Base-by-base conservation (phyloP, 2,113 vertebrate genomes). In the Phyllostomus discolor region DNA sequence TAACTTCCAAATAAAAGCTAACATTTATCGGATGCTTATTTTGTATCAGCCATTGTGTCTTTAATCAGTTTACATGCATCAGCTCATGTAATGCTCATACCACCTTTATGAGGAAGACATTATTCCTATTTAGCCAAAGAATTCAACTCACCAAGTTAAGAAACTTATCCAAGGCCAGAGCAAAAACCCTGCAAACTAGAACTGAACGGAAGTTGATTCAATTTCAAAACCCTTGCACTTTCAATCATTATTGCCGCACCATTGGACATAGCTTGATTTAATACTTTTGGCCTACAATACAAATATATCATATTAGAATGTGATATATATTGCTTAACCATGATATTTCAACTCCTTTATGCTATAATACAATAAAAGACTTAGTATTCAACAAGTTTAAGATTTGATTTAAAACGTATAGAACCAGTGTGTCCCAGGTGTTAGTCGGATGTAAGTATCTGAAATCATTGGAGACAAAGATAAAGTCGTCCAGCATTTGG, bases 61-160 rank as follows among this genome's bases (percentile, higher is more conserved):
- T 76, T 70, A 54, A 73, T 67, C 35, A 88, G 10, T 84, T 88
- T 16, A 64, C 3, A 67, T 38, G 16, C 38, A 72, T 72, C 66
- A 93, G 38, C 24, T 95, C 35, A 78, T 28, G 28, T 90, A 86
- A 96, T 64, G 33, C 20, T 52, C 11, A 59, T 7, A 88, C 88
- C 73, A 90, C 84, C 28, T 83, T 93, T 75, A 89, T 28, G 22
- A 94, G 33, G 31, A 97, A 96, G 9, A 14, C 64, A 85, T 38
- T 95, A 85, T 43, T 93, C 24, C 24, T 79, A 38, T 54, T 87
- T 87, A 84, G 38, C 38, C 48, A 95, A 93, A 95, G 33, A 93
- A 92, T 83, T 93, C 81, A 87, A 93, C 10, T 88, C 24, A 80
- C 26, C 50, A 85, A 80, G 28, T 66, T 75, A 72, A 96, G 52